phyloP scores from a whole-genome alignment of 2,113 vertebrate genomes.

The Corythornis cristatus region DNA sequence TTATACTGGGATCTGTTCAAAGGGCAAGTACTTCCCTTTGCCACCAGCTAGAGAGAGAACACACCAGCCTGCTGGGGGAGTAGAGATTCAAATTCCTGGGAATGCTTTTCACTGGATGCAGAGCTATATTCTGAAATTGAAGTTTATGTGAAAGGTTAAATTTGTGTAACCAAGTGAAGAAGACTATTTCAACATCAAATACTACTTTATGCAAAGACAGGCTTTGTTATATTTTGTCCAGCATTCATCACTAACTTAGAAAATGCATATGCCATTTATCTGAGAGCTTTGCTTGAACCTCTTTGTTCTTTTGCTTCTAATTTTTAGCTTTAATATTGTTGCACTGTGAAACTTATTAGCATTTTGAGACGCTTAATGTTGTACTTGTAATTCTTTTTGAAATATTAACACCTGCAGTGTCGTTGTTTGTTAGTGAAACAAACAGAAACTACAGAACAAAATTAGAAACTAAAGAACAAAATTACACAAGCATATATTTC shows the following conservation, averaged over 20 bases:
- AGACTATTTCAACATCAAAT: slow-evolving; percentile 49
- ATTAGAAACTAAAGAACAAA: neutral
- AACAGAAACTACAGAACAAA: neutral
- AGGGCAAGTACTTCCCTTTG: neutral
- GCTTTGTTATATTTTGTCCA: slow-evolving; percentile 36
- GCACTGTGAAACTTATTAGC: neutral
- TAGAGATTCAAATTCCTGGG: slow-evolving; percentile 32
- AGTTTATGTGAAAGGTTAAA: slow-evolving; percentile 62
- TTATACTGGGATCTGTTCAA: neutral
- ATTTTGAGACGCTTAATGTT: slow-evolving; percentile 11
- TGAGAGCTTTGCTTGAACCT: neutral
- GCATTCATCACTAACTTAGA: neutral
- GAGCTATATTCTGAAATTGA: slow-evolving; percentile 48
- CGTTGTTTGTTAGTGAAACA: neutral
- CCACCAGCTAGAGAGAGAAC: neutral
- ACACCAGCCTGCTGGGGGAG: neutral
- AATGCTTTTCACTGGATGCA: slow-evolving; percentile 30
- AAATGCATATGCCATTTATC: neutral
- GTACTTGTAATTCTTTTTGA: slow-evolving; percentile 34
- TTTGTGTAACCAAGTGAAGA: slow-evolving; percentile 61
- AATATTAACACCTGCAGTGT: neutral
- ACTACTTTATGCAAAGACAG: slow-evolving; percentile 10
- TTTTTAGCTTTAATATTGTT: slow-evolving; percentile 42
- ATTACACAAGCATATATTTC: fast-evolving
- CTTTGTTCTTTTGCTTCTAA: neutral